These are phyloP conservation scores for Genyomyrus donnyi DNA, from an alignment of 2,113 vertebrate species.

Conservation along the genomic window DNA sequence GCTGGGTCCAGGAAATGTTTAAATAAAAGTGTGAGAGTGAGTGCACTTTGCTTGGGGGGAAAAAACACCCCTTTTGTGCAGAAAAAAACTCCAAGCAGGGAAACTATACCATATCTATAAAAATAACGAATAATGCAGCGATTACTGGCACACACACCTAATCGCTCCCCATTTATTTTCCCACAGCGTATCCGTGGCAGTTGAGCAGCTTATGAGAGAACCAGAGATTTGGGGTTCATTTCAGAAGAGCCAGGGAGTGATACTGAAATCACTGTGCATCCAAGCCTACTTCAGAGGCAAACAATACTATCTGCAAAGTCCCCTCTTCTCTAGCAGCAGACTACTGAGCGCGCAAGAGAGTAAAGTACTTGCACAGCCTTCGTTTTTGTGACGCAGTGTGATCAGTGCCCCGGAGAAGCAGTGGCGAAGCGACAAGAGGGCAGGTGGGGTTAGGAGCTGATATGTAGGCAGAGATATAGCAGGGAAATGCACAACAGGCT, in stretches of 20 bases:
- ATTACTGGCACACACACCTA: not conserved
- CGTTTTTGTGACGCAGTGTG: not conserved
- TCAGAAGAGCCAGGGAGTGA: not conserved
- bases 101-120: not conserved
- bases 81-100: not conserved
- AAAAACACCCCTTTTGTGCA: not conserved
- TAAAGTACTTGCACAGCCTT: not conserved
- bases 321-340: not conserved
- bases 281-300: constrained; percentile 31
- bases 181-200: not conserved
- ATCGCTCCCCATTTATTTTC: not conserved
- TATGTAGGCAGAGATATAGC: constrained; percentile 47
- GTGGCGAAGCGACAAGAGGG: constrained; percentile 13
- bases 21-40: constrained; percentile 19
- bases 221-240: not conserved
- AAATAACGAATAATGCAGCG: not conserved
- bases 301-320: not conserved
- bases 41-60: not conserved
- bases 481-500: constrained; percentile 19
- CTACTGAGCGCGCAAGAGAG: not conserved
- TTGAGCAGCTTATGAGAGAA: not conserved
- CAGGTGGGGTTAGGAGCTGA: constrained; percentile 29
- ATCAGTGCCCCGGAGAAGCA: not conserved
- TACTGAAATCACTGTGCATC: not conserved
- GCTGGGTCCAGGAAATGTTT: constrained; percentile 13